Evolutionary conservation across 30 jellyfish, hydroid and myxozoan genomes (phyloP), one percentile per base, ranked within the genome.

Genomic region (Hydractinia symbiolongicarpus): DNA sequence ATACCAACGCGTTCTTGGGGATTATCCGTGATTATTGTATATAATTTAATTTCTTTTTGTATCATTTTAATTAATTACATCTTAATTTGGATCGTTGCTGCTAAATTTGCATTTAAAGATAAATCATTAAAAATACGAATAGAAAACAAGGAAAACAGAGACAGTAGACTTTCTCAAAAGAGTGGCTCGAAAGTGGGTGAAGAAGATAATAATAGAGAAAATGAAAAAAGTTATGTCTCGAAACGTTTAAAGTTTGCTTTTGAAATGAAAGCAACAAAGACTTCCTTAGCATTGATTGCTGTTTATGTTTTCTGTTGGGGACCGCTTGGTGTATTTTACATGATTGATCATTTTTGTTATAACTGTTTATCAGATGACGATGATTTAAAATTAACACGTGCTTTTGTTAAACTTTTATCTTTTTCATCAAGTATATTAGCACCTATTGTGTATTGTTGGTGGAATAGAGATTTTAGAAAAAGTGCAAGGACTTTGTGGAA

Each of bases 401-500:
- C 67, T 20, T 4, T 9, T 5, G 61, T 71, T 71, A 71, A 71
- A 71, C 10, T 71, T 10, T 71, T 71, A 50, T 55, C 80, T 30
- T 71, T 71, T 30, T 20, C 61, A 60, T 71, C 80, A 20, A 20
- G 80, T 8, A 5, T 71, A 19, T 20, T 71, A 6, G 80, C 80
- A 71, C 80, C 80, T 15, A 50, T 50, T 53, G 80, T 71, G n/a
- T 71, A 71, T 71, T 71, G 80, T 20, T 71, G 80, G 80, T 8
- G 80, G 54, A 71, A 71, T 20, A 50, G 51, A 20, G 80, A 30
- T 8, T 71, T 71, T 20, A 55, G 80, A 20, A 71, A 20, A 15
- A 14, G 61, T 8, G 61, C 80, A 64, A 64, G 16, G 17, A 64
- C 19, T n/a, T 51, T 64, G 74, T 64, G 19, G 9, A n/a, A 64